Evolutionary conservation across 2,888 invertebrate genomes (phyloP), one percentile per base, ranked within the genome.

Genomic region (Melolontha melolontha): DNA sequence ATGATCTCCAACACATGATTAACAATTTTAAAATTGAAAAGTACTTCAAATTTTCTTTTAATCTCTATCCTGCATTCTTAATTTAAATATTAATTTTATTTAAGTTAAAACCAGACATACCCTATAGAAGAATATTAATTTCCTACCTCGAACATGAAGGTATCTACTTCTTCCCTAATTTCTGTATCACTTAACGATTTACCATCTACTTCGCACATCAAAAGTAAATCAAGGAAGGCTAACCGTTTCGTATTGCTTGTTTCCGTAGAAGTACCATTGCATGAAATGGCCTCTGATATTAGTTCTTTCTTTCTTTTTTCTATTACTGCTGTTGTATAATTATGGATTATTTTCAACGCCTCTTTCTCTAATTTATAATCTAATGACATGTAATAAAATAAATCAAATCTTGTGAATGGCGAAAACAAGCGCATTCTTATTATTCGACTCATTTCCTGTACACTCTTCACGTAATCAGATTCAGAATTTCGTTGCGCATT

Each of bases 381-480:
- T 5, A 84, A 80, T 0, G 90, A 83, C 5, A 89, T 80, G 71
- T 87, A 85, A 79, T 85, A 90, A 12, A 87, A 70, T 2, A 84
- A 78, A 50, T 86, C 82, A 1, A 83, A 78, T 79, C 85, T 83
- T 49, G 86, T 80, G 84, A 87, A 85, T 0, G 86, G 85, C 7
- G 79, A 77, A 34, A 79, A 71, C 17, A 72, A 54, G 49, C 83
- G 68, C 22, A 75, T 68, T 5, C 78, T 74, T 1, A 80, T 71
- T 17, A 84, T 75, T 64, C 76, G 62, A 47, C 76, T 78, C 75
- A 80, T 77, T 47, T 86, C 86, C 81, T 90, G 89, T 34, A 94
- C 90, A n/a, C 91, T 89, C 75, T 86, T 84, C 0, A 94, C 92
- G 78, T 94, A 95, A 72, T 89, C 87, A 0, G 91, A 91, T 71